These are phyloP conservation scores for Philereme transversata DNA, from an alignment of 2,888 invertebrate genomes.

Conservation along the genomic window DNA sequence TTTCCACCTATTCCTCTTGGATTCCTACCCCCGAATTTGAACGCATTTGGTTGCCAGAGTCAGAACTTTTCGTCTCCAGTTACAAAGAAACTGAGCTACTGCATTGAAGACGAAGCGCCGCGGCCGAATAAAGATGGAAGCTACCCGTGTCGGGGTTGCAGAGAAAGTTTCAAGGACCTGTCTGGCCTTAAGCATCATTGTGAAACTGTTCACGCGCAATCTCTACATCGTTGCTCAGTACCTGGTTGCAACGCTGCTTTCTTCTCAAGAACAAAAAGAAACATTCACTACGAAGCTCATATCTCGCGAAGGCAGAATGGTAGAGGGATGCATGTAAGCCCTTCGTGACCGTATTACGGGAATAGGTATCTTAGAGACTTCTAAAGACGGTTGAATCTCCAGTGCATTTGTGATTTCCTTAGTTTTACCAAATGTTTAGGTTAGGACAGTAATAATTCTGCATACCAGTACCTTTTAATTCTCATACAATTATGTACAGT, in stretches of 20 bases:
- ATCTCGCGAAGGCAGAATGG: slow-evolving; percentile 71
- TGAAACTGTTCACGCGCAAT: slow-evolving; percentile 86
- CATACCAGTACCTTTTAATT: slow-evolving; percentile 63
- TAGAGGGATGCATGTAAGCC: slow-evolving; percentile 54
- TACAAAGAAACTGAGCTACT: slow-evolving; percentile 80
- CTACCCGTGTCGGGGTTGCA: slow-evolving; percentile 88
- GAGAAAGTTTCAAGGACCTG: slow-evolving; percentile 85
- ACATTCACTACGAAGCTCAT: slow-evolving; percentile 89
- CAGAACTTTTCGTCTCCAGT: slow-evolving; percentile 67
- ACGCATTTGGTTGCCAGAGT: slow-evolving; percentile 68
- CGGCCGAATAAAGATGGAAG: slow-evolving; percentile 86
- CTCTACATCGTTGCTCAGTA: slow-evolving; percentile 90
- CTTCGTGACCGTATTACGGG: slow-evolving; percentile 63
- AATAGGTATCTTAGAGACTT: slow-evolving; percentile 27
- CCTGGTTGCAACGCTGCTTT: slow-evolving; percentile 91
- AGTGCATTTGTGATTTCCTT: slow-evolving; percentile 77
- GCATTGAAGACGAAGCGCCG: slow-evolving; percentile 87
- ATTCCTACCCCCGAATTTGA: slow-evolving; percentile 72
- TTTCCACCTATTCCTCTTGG: slow-evolving; percentile 76
- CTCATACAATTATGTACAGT: slow-evolving; percentile 39
- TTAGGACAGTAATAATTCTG: slow-evolving; percentile 40
- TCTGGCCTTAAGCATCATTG: slow-evolving; percentile 88
- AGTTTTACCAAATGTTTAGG: slow-evolving; percentile 66
- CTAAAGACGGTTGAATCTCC: slow-evolving; percentile 46
- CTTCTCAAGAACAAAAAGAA: slow-evolving; percentile 90